These are phyloP conservation scores for Alosa sapidissima DNA, from an alignment of 2,797 vertebrate species.

Conservation along the genomic window DNA sequence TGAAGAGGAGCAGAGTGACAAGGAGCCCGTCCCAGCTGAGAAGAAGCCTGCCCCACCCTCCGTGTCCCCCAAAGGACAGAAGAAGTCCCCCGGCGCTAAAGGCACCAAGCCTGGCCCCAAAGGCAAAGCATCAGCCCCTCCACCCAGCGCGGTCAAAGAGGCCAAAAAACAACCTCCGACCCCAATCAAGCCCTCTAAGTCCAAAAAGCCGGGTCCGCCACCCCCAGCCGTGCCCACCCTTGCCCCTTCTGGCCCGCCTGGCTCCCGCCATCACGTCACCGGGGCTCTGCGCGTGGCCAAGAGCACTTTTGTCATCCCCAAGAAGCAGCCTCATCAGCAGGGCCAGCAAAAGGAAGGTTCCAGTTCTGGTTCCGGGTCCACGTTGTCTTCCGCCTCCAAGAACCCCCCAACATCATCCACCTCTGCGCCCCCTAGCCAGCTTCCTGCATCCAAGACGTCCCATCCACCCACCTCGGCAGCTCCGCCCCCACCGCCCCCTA, in stretches of 20 bases:
- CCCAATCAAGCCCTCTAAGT: slow-evolving; percentile 57
- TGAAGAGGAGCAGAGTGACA: slow-evolving; percentile 71
- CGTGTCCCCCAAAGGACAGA: slow-evolving; percentile 57
- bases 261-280: slow-evolving; percentile 66
- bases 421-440: slow-evolving; percentile 51
- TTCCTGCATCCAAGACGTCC: slow-evolving; percentile 61
- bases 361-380: slow-evolving; percentile 46
- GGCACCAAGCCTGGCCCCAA: slow-evolving; percentile 62
- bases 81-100: slow-evolving; percentile 61
- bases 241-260: slow-evolving; percentile 64
- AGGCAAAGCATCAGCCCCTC: slow-evolving; percentile 72
- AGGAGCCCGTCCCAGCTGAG: slow-evolving; percentile 61
- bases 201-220: slow-evolving; percentile 68
- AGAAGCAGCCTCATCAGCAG: slow-evolving; percentile 70
- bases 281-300: slow-evolving; percentile 75
- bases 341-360: slow-evolving; percentile 66
- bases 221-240: slow-evolving; percentile 55
- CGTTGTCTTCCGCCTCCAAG: slow-evolving; percentile 60
- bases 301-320: slow-evolving; percentile 80
- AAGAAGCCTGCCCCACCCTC: slow-evolving; percentile 58
- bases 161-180: slow-evolving; percentile 65
- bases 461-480: slow-evolving; percentile 59
- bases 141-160: slow-evolving; percentile 56
- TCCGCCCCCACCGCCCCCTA: slow-evolving; percentile 78
- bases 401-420: slow-evolving; percentile 38